Base-by-base conservation (phyloP, 2,113 vertebrate genomes). In the Nothoprocta pentlandii region DNA sequence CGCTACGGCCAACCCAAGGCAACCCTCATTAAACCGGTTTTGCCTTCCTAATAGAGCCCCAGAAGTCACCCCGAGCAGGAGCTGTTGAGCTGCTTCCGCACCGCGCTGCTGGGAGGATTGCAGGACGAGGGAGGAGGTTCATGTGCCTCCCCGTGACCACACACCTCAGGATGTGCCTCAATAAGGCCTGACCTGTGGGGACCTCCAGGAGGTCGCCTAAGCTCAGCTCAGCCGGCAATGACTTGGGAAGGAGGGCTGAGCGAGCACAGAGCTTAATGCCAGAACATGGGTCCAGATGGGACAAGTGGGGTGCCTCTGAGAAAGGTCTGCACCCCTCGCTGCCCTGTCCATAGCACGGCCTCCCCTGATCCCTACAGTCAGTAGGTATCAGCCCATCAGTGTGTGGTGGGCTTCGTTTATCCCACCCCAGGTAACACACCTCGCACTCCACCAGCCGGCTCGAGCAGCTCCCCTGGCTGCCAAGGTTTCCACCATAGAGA, bases 31-130 rank as follows among this genome's bases (percentile, higher is more conserved):
- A 91, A 87, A 66, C 70, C 58, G 11, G 81, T 69, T 96, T 94
- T 94, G 89, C 87, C 89, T 87, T 87, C 63, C 84, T 92, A 93
- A 94, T 63, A 34, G 74, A 46, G 42, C 47, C 67, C 87, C 85
- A 85, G 84, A 61, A 66, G 80, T 9, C 87, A 91, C 73, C 39
- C 84, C 86, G 77, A 73, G 67, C 86, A 73, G 68, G 89, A 85
- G 94, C 78, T 1, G 10, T 80, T 93, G 16, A 58, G 67, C 83
- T 16, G 7, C 6, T 84, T 79, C 71, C 63, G 62, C 75, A 61
- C 79, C 75, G 36, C 59, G 89, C 54, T 56, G 80, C 22, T 46
- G 63, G 47, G 54, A 7, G 68, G 64, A 44, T 19, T 9, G 22
- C 26, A 26, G 64, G 46, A 34, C 8, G 28, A 19, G 23, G 25